These are phyloP conservation scores for Capitella teleta DNA, from an alignment of 1,140 invertebrate species.

Conservation along the genomic window DNA sequence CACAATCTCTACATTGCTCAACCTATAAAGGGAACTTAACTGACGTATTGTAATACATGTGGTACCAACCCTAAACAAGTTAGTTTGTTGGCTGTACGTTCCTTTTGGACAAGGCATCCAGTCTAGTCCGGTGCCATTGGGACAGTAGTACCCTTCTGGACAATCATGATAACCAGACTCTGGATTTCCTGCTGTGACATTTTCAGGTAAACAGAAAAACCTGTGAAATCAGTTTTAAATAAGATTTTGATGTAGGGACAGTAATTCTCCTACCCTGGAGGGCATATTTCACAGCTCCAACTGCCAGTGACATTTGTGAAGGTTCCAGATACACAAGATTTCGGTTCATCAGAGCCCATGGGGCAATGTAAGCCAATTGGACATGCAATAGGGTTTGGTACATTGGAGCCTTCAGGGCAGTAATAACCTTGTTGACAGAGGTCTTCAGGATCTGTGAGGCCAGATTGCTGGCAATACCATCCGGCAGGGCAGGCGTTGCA, in stretches of 20 bases:
- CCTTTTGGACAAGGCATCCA: slow-evolving; percentile 30
- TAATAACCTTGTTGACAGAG: slow-evolving; percentile 32
- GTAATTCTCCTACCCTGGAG: slow-evolving; percentile 22
- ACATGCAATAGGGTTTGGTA: slow-evolving; percentile 20
- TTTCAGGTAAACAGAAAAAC: slow-evolving; percentile 29
- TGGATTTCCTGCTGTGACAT: slow-evolving; percentile 22
- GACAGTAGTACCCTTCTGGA: slow-evolving; percentile 32
- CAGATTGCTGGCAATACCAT: slow-evolving; percentile 27
- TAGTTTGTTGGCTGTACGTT: slow-evolving; percentile 27
- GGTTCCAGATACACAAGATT: slow-evolving; percentile 23
- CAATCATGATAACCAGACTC: slow-evolving; percentile 30
- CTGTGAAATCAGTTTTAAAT: slow-evolving; percentile 15
- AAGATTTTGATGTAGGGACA: background rate
- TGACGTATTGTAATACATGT: too few relatives aligned
- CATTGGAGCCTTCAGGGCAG: slow-evolving; percentile 27
- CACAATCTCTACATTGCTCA: slow-evolving; percentile 30
- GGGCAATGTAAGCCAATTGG: slow-evolving; percentile 31
- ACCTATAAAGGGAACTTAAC: slow-evolving; percentile 15
- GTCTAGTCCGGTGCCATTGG: slow-evolving; percentile 31
- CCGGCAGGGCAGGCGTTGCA: slow-evolving; percentile 32
- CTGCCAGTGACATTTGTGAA: slow-evolving; percentile 27
- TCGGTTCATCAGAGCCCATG: slow-evolving; percentile 22
- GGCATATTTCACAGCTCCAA: slow-evolving; percentile 30
- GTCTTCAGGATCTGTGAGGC: slow-evolving; percentile 26
- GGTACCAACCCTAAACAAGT: slow-evolving; percentile 23